Evolutionary conservation across 2,888 invertebrate genomes (phyloP), one percentile per base, ranked within the genome.

Genomic region (Drosophila ustulata): DNA sequence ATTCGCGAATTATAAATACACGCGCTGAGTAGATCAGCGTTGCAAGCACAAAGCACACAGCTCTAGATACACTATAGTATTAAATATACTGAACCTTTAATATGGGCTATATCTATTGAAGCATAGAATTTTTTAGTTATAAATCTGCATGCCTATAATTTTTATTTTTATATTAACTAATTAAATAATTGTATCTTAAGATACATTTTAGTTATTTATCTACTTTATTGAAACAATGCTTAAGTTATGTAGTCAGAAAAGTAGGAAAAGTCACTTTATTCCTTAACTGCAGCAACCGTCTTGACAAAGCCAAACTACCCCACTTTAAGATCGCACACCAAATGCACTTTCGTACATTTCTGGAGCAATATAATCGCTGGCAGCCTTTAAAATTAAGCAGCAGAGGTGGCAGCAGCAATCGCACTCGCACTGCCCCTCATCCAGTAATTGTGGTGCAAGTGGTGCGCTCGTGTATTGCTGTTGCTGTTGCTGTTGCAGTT

Each of bases 1-100:
- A 90, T 89, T 90, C 90, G 90, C 90, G 90, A 90, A 89, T 90
- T 89, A 90, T 89, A 90, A 83, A 88, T 76, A 89, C 89, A 78
- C 70, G 88, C 74, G 72, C 68, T 70, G 78, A 70, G 63, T 46
- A 63, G 68, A 71, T 71, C 73, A 66, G 47, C n/a, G 5, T n/a
- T 47, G 11, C 13, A 46, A 49, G 43, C 50, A 6, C 32, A 30
- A 46, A 13, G 6, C 56, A 30, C 50, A 53, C 25, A 7, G 26
- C 43, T 23, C 1, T 2, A 5, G n/a, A 75, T 78, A 65, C 75
- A 23, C 75, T 75, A 37, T 9, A 26, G 13, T 47, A n/a, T 30
- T 8, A 1, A 32, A 32, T 32, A 32, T 4, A 7, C 1, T 30
- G 0, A 41, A n/a, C n/a, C 3, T 6, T 28, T 3, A 6, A 39